These are phyloP conservation scores for Acipenser ruthenus DNA, from an alignment of 2,797 vertebrate genomes.

Conservation along the genomic window DNA sequence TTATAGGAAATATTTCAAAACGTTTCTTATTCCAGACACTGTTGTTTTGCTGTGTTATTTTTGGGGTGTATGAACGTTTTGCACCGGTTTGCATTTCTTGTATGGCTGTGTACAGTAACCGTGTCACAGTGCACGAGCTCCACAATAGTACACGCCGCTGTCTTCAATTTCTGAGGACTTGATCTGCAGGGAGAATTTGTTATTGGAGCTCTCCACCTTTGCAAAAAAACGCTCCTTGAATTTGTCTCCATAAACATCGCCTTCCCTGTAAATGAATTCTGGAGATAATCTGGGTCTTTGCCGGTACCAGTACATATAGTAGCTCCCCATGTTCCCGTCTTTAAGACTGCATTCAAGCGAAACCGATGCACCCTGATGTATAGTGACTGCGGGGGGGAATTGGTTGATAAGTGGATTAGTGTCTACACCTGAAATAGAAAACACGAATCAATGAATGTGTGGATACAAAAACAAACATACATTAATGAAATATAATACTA, in stretches of 20 bases:
- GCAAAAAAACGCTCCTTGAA: conserved; percentile 18
- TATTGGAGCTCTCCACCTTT: conserved; percentile 17
- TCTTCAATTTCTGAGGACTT: conserved; percentile 20
- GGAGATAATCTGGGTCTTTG: conserved; percentile 22
- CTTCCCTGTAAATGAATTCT: conserved; percentile 19
- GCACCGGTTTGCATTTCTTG: conserved; percentile 1
- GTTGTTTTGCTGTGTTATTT: too few species aligned
- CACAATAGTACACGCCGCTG: conserved; percentile 32
- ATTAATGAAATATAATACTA: not conserved
- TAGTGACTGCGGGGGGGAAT: conserved; percentile 12
- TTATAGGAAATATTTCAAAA: too few species aligned
- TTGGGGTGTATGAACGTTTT: too few species aligned
- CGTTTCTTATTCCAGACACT: too few species aligned
- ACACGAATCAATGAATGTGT: not conserved
- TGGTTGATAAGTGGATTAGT: conserved; percentile 20
- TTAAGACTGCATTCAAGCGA: conserved; percentile 17
- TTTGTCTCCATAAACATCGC: conserved; percentile 18
- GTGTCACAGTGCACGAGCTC: conserved; percentile 19
- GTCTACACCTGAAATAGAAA: conserved; percentile 21
- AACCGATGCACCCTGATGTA: conserved; percentile 5
- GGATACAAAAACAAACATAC: not conserved
- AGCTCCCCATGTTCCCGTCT: conserved; percentile 18
- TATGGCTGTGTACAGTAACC: not conserved
- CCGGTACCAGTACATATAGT: conserved; percentile 31
- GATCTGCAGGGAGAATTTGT: conserved; percentile 28